Percentiles rank a stretch among this genome's conserved stretches.
phyloP scores from a whole-genome alignment of 2,797 vertebrate genomes.

The Notamacropus eugenii region DNA sequence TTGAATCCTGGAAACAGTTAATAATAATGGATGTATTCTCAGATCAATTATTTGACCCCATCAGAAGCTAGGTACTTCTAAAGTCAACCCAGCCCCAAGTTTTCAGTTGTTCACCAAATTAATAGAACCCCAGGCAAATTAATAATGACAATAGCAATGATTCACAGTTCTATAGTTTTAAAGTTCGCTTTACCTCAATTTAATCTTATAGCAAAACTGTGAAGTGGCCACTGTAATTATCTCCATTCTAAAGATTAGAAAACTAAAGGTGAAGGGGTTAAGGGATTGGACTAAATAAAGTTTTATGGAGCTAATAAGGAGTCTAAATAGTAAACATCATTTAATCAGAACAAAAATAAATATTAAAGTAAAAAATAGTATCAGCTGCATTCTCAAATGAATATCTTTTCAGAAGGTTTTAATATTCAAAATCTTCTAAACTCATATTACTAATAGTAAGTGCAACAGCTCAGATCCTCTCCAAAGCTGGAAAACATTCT shows the following conservation, averaged over 20 bases:
- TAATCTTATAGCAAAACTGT: not conserved
- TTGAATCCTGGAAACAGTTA: not conserved
- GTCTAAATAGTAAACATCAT: not conserved
- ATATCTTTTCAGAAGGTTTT: not conserved
- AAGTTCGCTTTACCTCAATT: not conserved
- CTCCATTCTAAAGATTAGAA: not conserved
- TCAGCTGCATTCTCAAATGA: not conserved
- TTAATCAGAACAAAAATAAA: not conserved
- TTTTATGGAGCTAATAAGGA: not conserved
- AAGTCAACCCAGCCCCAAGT: not conserved
- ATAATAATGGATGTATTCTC: not conserved
- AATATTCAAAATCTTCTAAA: not conserved
- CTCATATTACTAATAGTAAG: not conserved
- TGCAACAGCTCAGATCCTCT: not conserved
- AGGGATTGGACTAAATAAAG: not conserved
- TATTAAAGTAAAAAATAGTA: not conserved
- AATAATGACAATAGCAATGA: not conserved
- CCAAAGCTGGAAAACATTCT: not conserved
- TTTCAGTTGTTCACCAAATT: not conserved
- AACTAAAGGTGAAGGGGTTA: not conserved
- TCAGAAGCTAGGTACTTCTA: not conserved
- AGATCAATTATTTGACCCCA: not conserved
- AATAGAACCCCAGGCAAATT: not conserved
- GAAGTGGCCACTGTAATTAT: not conserved
- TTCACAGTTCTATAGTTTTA: not conserved